These are phyloP conservation scores for Rhineura floridana DNA, from an alignment of 2,113 vertebrate genomes.

Conservation along the genomic window DNA sequence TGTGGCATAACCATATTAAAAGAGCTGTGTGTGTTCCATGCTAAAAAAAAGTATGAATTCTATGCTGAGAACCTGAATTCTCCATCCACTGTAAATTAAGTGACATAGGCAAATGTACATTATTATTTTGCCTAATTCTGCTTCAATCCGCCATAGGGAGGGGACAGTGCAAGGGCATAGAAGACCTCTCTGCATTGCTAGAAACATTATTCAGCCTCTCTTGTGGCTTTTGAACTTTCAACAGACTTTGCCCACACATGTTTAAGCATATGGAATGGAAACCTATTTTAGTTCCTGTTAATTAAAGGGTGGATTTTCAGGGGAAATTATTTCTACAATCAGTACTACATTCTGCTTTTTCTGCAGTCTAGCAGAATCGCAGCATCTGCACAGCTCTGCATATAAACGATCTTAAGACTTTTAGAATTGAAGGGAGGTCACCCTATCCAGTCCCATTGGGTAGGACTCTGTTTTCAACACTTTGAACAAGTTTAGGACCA, in stretches of 20 bases:
- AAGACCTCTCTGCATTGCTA: neutral
- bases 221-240: neutral
- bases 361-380: too few species aligned
- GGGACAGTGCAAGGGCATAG: too few species aligned
- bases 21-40: neutral
- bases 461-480: neutral
- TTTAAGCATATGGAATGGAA: neutral
- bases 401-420: too few species aligned
- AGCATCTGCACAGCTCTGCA: too few species aligned
- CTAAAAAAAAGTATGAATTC: neutral
- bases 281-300: neutral
- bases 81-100: neutral
- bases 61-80: neutral
- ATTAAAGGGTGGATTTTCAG: too few species aligned
- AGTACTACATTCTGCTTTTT: too few species aligned
- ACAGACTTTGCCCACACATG: neutral
- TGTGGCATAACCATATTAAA: neutral
- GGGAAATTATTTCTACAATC: too few species aligned
- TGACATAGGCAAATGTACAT: neutral
- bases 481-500: neutral
- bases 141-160: neutral
- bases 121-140: neutral
- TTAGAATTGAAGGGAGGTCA: too few species aligned
- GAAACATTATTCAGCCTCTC: neutral
- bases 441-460: too few species aligned